Evolutionary conservation across 2,113 vertebrate species (phyloP).

Genomic region (Charina bottae): DNA sequence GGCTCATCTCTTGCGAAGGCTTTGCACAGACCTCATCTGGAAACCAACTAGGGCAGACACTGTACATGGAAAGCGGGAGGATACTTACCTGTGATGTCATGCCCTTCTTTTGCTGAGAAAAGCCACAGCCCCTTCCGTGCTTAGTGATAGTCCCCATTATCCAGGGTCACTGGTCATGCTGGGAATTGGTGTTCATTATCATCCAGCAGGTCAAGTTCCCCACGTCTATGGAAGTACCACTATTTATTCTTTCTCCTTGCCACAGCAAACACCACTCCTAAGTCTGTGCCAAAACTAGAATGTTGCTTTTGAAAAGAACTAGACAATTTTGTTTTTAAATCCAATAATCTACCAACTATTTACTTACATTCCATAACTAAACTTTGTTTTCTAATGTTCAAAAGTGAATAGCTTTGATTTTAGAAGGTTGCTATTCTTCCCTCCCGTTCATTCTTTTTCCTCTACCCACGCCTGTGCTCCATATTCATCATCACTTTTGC

Average conservation of each 20-base stretch:
- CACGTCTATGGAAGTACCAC: not conserved
- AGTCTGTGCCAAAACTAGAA: not conserved
- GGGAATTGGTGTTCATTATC: not conserved
- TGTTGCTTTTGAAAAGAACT: not conserved
- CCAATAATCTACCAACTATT: not conserved
- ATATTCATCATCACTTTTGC: constrained; percentile 7
- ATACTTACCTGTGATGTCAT: too few relatives aligned
- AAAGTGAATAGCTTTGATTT: not conserved
- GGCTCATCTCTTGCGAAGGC: too few relatives aligned
- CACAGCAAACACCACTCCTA: not conserved
- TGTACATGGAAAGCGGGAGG: too few relatives aligned
- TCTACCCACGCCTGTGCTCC: not conserved
- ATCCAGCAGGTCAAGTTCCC: not conserved
- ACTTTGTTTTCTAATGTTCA: not conserved
- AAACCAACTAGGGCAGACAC: too few relatives aligned
- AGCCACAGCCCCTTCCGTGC: too few relatives aligned
- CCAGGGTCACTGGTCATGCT: not conserved
- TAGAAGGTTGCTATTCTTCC: not conserved
- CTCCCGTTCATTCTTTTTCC: not conserved
- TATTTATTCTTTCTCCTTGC: not conserved
- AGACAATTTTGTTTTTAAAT: not conserved
- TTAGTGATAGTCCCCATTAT: too few relatives aligned
- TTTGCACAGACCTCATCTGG: too few relatives aligned
- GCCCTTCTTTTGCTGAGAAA: too few relatives aligned
- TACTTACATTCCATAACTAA: too few relatives aligned